These are phyloP conservation scores for Herminia tarsipennalis DNA, from an alignment of 2,888 invertebrate species.

Conservation along the genomic window DNA sequence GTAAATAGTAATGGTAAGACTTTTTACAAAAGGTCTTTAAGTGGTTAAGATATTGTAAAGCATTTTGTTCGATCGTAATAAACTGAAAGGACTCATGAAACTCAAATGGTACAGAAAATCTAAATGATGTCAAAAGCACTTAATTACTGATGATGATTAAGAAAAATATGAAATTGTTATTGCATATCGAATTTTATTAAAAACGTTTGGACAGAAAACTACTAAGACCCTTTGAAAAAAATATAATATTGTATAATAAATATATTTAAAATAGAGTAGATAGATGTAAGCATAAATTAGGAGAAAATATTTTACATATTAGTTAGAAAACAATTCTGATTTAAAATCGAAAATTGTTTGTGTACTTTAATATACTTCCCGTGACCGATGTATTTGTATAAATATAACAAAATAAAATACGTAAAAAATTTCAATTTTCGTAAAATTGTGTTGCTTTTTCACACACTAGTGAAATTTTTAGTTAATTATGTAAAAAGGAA, in stretches of 20 bases:
- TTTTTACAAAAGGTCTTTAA: constrained; percentile 40
- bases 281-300: constrained; percentile 46
- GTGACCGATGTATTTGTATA: constrained; percentile 46
- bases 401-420: constrained; percentile 36
- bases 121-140: background rate
- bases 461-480: constrained; percentile 16
- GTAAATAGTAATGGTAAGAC: constrained; percentile 65
- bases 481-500: constrained; percentile 24
- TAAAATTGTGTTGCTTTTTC: constrained; percentile 22
- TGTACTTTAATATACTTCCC: constrained; percentile 61
- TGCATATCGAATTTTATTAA: constrained; percentile 20
- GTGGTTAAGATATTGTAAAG: background rate
- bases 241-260: constrained; percentile 39
- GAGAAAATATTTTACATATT: constrained; percentile 69
- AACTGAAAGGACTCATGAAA: background rate
- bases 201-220: background rate
- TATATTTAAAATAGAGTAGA: constrained; percentile 33
- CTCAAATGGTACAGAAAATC: background rate
- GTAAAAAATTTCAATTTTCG: constrained; percentile 31
- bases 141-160: background rate
- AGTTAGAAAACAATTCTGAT: constrained; percentile 73
- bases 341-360: constrained; percentile 57
- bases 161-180: background rate
- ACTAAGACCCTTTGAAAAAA: constrained; percentile 39
- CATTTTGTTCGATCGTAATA: background rate